Evolutionary conservation across 2,113 vertebrate species (phyloP), one percentile per base, ranked within the genome.

Genomic region (Oncorhynchus kisutch): DNA sequence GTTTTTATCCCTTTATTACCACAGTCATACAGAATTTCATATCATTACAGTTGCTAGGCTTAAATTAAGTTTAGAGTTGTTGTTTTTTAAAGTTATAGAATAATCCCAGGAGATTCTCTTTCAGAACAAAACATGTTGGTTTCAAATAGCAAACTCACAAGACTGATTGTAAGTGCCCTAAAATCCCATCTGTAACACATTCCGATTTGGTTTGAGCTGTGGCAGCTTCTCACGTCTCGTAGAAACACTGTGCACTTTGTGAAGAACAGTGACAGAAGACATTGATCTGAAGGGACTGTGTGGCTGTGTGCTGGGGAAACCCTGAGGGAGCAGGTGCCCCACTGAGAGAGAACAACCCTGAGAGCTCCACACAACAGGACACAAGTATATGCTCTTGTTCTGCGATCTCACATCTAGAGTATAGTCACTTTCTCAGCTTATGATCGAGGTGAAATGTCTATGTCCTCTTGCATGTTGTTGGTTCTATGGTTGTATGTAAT

Each of bases 231-330:
- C 71, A 77, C 83, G 72, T 85, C 77, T 78, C 76, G 83, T 73
- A 71, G 78, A 90, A 90, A 90, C 87, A 89, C 76, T 78, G 54
- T 87, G 88, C 80, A 83, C 78, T 81, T 84, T 85, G 84, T 89
- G 82, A 90, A 91, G 87, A 84, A 77, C 18, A 34, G 72, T 87
- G 87, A 90, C 90, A 87, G 83, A 84, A 82, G 31, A 31, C 85
- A 90, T 90, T 91, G 87, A 91, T 89, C 78, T 76, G 54, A 73
- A 18, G 79, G 71, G 71, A 86, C 83, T 85, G 69, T 86, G 81
- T 72, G 69, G 24, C 70, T 31, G 49, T 57, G 13, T 16, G 70
- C 49, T 25, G n/a, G 49, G 70, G 25, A 72, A 57, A 20, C 48
- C 70, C 51, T 6, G 12, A 8, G 81, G 82, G 81, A 82, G 78